A percentile compares a stretch with the other conserved stretches of the same genome.
Evolutionary conservation across 1,140 invertebrate species (phyloP).

Genomic region (Sogatella furcifera): DNA sequence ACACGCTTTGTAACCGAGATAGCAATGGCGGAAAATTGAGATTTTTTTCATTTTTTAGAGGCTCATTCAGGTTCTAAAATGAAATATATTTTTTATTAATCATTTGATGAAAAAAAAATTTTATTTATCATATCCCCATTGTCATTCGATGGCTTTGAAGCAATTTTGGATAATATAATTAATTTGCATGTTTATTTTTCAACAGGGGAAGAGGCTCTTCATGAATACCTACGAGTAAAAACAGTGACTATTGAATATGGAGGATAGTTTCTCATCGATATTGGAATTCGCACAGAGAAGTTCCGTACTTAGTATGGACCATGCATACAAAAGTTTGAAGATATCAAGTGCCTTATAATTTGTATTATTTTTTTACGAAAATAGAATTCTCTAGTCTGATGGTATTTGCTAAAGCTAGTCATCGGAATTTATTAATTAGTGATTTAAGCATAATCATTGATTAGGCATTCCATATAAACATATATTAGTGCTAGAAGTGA

Average conservation of each 20-base stretch:
- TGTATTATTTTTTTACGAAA: not conserved
- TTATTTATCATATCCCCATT: no score
- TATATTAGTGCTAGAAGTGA: not conserved
- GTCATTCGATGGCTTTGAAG: no score
- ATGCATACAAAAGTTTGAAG: no score
- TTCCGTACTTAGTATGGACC: no score
- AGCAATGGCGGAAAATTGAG: no score
- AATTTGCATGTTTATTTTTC: conserved; percentile 23
- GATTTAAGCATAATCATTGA: not conserved
- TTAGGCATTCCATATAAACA: not conserved
- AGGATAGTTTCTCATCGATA: no score
- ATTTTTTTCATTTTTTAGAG: no score
- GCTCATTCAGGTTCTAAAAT: no score
- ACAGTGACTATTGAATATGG: conserved; percentile 84
- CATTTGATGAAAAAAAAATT: no score
- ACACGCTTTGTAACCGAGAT: no score
- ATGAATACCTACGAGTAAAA: conserved; percentile 93
- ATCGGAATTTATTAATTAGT: not conserved
- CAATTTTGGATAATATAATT: not conserved
- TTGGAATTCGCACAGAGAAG: no score
- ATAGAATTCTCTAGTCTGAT: not conserved
- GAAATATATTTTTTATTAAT: no score
- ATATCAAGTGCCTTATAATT: conserved; percentile 35
- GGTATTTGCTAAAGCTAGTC: not conserved
- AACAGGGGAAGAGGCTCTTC: conserved; percentile 77